Conservation (phyloP, 2,113 vertebrate genomes). For the Epinephelus fuscoguttatus region DNA sequence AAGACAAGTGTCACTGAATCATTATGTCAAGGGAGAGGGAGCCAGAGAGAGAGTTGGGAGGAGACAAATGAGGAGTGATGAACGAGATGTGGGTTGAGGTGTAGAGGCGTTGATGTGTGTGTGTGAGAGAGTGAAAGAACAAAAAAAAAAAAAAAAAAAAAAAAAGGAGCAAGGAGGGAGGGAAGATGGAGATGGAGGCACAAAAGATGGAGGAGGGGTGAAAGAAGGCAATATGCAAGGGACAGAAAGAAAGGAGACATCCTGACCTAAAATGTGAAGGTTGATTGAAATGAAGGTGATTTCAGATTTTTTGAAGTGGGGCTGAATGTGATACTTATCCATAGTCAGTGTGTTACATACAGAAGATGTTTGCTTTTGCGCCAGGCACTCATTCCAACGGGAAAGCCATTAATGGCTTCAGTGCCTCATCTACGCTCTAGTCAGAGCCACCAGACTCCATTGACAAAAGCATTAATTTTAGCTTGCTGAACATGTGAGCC, state of each 20-base stretch:
- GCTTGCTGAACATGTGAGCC: too few relatives aligned
- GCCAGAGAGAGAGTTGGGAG: neutral
- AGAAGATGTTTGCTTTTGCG: too few relatives aligned
- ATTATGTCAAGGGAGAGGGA: slow-evolving; percentile 36
- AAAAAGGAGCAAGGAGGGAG: neutral
- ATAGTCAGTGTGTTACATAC: too few relatives aligned
- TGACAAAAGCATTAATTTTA: too few relatives aligned
- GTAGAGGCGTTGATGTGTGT: slow-evolving; percentile 35
- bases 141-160: neutral
- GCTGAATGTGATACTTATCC: too few relatives aligned
- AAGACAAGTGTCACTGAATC: slow-evolving; percentile 65
- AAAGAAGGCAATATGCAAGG: neutral
- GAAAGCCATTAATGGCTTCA: neutral
- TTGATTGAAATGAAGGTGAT: too few relatives aligned
- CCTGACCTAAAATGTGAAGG: neutral
- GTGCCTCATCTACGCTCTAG: too few relatives aligned
- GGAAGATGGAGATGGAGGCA: neutral
- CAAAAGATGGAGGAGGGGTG: slow-evolving; percentile 1
- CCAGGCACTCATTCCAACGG: too few relatives aligned
- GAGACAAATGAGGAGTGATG: slow-evolving; percentile 48
- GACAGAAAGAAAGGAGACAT: slow-evolving; percentile 6
- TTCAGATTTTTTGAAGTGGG: neutral
- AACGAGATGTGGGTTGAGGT: slow-evolving; percentile 45
- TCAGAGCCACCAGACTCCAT: too few relatives aligned
- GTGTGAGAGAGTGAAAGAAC: slow-evolving; percentile 12